phyloP scores from a whole-genome alignment of 1,140 invertebrate genomes.

The Drosophila cardini region DNA sequence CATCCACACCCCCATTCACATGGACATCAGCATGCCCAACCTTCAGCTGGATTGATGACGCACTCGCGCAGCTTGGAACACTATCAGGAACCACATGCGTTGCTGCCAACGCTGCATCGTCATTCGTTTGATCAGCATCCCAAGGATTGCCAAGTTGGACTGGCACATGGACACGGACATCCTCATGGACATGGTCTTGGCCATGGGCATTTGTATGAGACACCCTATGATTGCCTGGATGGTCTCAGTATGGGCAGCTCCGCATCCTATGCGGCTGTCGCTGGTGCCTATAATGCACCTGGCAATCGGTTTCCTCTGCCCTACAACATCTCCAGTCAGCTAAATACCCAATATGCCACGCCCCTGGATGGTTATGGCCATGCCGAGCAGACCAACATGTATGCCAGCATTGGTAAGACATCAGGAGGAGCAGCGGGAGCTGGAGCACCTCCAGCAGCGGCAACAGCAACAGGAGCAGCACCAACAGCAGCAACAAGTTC shows the following conservation, averaged over 20 bases:
- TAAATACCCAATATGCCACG: slow-evolving; percentile 71
- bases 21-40: slow-evolving; percentile 29
- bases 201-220: slow-evolving; percentile 68
- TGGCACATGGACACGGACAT: slow-evolving; percentile 22
- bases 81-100: slow-evolving; percentile 73
- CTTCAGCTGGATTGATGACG: slow-evolving; percentile 61
- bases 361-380: slow-evolving; percentile 55
- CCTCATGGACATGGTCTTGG: slow-evolving; percentile 13
- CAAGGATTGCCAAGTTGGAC: slow-evolving; percentile 55
- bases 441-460: neutral
- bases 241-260: slow-evolving; percentile 73
- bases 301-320: slow-evolving; percentile 83
- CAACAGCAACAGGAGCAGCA: neutral
- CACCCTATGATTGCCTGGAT: slow-evolving; percentile 78
- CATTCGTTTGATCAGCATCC: slow-evolving; percentile 83
- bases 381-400: slow-evolving; percentile 51
- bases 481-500: slow-evolving; percentile 3
- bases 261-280: slow-evolving; percentile 76
- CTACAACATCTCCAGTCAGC: slow-evolving; percentile 80
- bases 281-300: slow-evolving; percentile 77
- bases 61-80: slow-evolving; percentile 84
- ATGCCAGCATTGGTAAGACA: slow-evolving; percentile 64
- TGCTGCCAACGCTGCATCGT: slow-evolving; percentile 65
- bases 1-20: slow-evolving; percentile 20
- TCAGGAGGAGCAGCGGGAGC: neutral